Percentiles rank a stretch among this genome's conserved stretches.
phyloP scores from a whole-genome alignment of 2,113 vertebrate genomes.

The Pitta sordida region DNA sequence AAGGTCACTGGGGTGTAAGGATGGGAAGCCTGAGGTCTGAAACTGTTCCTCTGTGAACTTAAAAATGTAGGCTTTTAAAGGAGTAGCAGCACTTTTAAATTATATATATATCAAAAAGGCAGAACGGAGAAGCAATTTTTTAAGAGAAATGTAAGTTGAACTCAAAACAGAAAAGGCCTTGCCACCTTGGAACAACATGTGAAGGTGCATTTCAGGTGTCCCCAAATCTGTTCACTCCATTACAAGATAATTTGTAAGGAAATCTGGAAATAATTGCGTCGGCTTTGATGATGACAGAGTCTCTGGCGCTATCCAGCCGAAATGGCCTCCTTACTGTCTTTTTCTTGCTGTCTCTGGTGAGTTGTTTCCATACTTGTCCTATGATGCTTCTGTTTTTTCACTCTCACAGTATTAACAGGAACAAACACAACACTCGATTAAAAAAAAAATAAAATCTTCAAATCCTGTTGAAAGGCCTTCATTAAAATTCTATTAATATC shows the following conservation, averaged over 20 bases:
- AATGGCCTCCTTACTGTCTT: neutral
- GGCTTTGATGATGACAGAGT: neutral
- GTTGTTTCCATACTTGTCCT: conserved; percentile 1
- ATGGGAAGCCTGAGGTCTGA: conserved; percentile 26
- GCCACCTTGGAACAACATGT: neutral
- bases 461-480: conserved; percentile 40
- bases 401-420: conserved; percentile 11
- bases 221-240: neutral
- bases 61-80: neutral
- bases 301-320: neutral
- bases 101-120: neutral
- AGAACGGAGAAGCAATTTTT: neutral
- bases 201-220: neutral
- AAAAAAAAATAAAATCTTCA: neutral
- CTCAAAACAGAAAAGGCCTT: neutral
- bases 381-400: neutral
- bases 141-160: neutral
- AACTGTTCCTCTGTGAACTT: neutral
- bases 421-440: neutral
- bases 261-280: neutral
- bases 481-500: conserved; percentile 66
- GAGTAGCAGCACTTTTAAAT: conserved; percentile 20
- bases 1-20: conserved; percentile 48
- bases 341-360: neutral
- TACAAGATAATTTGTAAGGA: neutral